These are phyloP conservation scores for Percopsis omiscomaycus DNA, from an alignment of 2,797 vertebrate species.

Conservation along the genomic window DNA sequence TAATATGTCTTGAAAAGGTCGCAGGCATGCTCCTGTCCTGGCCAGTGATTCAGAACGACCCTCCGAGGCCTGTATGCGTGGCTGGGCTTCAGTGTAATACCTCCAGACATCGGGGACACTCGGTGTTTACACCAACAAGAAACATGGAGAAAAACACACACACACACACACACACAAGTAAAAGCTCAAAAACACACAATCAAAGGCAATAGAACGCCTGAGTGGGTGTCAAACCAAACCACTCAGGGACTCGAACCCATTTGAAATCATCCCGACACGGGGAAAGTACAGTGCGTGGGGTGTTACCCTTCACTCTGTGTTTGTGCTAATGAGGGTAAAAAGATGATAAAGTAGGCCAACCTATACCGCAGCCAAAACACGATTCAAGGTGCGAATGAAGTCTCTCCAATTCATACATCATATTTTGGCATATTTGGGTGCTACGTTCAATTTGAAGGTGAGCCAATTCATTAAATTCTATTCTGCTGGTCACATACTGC, in stretches of 20 bases:
- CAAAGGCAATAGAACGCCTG: slow-evolving; percentile 54
- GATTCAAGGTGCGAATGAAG: slow-evolving; percentile 44
- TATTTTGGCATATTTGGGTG: too few species aligned
- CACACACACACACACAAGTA: slow-evolving; percentile 21
- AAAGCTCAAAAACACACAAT: slow-evolving; percentile 27
- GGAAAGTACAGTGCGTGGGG: slow-evolving; percentile 37
- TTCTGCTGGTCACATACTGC: too few species aligned
- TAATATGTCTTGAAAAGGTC: slow-evolving; percentile 63
- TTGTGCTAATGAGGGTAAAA: slow-evolving; percentile 52
- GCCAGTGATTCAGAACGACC: slow-evolving; percentile 69
- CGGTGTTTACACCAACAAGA: slow-evolving; percentile 65
- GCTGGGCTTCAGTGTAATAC: slow-evolving; percentile 68
- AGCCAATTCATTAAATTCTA: too few species aligned
- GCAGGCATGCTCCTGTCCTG: slow-evolving; percentile 40
- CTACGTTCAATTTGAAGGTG: too few species aligned
- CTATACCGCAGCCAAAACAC: slow-evolving; percentile 40
- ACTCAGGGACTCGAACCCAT: slow-evolving; percentile 51
- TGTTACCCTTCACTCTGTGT: slow-evolving; percentile 38
- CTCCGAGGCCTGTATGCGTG: slow-evolving; percentile 68
- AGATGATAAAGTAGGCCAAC: slow-evolving; percentile 41
- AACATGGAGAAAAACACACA: not conserved
- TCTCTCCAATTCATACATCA: not conserved
- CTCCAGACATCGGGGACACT: slow-evolving; percentile 70
- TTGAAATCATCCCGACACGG: slow-evolving; percentile 56
- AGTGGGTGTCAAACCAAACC: slow-evolving; percentile 54